Base-by-base conservation (phyloP, 1,140 invertebrate species). In the Armadillidium nasatum region DNA sequence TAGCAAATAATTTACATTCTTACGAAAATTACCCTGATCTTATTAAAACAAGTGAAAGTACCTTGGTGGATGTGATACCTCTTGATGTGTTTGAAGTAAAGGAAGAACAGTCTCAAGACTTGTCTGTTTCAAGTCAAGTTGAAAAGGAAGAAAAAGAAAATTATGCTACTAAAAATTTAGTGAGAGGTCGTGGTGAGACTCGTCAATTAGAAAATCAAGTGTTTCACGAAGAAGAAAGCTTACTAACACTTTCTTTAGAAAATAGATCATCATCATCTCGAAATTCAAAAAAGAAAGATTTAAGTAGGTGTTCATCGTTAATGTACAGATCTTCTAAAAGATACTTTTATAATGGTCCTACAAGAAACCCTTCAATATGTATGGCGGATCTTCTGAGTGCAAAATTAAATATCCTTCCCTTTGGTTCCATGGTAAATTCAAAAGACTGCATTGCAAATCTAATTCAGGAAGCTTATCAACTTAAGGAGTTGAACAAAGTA, bases 381-480 rank as follows among this genome's bases (percentile, higher is more conserved):
- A 19, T 60, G 50, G 19, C 50, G 0, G 50, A 60, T 19, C 50
- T 60, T 60, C 19, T 60, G 7, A 19, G 50, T 19, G 19, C 50
- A 60, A 60, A 60, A 60, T 60, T 60, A 60, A 60, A 60, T 19
- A 13, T 60, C 7, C 19, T 60, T 60, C 50, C 50, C 2, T 60
- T 60, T 60, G 50, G 11, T 60, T 19, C 7, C 50, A 60, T 60
- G 11, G 19, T 60, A 19, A 60, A 60, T 19, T 60, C 50, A 15
- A 60, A 60, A 60, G 50, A 60, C 19, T 60, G 50, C 50, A 60
- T 60, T 19, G 50, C 50, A 60, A 60, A 60, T 60, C 7, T 60
- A 60, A 60, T 60, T 19, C 50, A 60, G 19, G 50, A 4, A 60
- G 50, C 50, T 60, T 60, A 60, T 19, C 50, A 60, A 19, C 50